Conservation (phyloP, 2,797 vertebrate genomes). For the Monodelphis domestica region DNA sequence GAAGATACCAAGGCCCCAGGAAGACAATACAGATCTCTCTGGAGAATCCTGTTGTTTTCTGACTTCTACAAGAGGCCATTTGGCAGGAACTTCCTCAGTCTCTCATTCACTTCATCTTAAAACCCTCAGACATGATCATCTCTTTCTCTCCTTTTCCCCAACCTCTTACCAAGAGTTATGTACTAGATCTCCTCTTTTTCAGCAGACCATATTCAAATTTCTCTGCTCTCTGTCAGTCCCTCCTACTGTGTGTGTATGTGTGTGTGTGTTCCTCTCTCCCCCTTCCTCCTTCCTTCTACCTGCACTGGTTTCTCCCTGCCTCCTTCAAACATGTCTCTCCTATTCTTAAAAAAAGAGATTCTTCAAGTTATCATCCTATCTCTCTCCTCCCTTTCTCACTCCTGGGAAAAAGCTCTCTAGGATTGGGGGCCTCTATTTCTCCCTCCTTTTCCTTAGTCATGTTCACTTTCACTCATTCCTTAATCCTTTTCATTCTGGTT, state of each 20-base stretch:
- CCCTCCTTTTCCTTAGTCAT: neutral
- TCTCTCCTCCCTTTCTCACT: neutral
- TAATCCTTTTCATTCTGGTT: neutral
- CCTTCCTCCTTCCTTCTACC: no score
- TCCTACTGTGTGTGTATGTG: no score
- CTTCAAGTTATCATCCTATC: neutral
- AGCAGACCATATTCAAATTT: neutral
- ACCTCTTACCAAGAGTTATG: neutral
- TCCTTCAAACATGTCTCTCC: neutral
- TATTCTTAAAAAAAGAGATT: neutral
- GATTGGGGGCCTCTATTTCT: no score
- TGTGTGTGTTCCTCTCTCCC: no score
- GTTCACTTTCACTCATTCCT: neutral
- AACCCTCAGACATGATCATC: neutral
- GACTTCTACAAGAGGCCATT: neutral
- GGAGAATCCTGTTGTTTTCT: neutral
- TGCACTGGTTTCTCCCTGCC: neutral
- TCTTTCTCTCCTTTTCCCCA: neutral
- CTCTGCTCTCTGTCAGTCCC: no score
- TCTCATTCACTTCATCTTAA: neutral
- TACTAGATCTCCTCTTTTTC: neutral
- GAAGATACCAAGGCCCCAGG: neutral
- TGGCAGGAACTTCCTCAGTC: neutral
- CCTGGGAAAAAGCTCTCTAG: neutral
- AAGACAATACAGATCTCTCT: neutral